These are phyloP conservation scores for Xenus cinereus DNA, from an alignment of 2,113 vertebrate species.

Conservation along the genomic window DNA sequence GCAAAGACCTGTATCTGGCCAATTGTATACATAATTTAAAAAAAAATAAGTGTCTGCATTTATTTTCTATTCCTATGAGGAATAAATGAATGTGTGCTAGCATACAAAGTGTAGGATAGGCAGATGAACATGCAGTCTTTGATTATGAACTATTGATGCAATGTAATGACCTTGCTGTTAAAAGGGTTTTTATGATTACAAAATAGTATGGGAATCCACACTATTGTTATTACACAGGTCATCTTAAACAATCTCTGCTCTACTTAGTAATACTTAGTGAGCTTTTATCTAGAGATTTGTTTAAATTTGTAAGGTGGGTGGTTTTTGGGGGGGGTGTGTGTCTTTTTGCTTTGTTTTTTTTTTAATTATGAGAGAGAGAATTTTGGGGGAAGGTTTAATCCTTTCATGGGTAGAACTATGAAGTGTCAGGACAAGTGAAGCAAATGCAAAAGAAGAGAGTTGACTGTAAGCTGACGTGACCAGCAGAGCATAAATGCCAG, in stretches of 20 bases:
- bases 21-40: not conserved
- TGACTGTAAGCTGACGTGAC: not conserved
- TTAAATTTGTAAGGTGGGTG: not conserved
- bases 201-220: not conserved
- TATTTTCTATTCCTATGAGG: not conserved
- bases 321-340: no score
- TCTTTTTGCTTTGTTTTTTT: not conserved
- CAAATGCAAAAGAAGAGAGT: not conserved
- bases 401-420: not conserved
- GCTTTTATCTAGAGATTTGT: not conserved
- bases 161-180: not conserved
- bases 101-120: not conserved
- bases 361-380: not conserved
- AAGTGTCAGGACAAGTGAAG: not conserved
- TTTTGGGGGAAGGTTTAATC: not conserved
- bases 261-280: not conserved
- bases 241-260: not conserved
- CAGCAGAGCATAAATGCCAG: not conserved
- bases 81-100: not conserved
- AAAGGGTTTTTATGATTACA: not conserved
- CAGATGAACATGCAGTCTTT: not conserved
- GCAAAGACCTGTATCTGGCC: not conserved
- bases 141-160: not conserved
- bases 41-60: not conserved
- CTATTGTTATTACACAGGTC: not conserved